A percentile compares a stretch with the other conserved stretches of the same genome.
These are phyloP conservation scores for Novumbra hubbsi DNA, from an alignment of 2,797 vertebrate species.

Conservation along the genomic window DNA sequence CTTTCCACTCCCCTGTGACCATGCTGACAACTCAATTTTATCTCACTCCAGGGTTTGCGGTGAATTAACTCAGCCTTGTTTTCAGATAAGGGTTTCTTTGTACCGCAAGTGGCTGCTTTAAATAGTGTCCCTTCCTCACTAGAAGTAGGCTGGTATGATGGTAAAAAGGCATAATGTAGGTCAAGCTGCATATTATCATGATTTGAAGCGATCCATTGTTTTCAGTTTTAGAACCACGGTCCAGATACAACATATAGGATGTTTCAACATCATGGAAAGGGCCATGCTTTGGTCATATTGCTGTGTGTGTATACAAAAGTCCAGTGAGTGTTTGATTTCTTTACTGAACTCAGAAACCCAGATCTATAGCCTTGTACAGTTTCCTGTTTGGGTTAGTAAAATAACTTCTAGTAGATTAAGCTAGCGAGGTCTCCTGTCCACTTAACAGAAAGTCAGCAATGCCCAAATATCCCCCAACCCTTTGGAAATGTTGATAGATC, in stretches of 20 bases:
- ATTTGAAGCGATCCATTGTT: too few relatives aligned
- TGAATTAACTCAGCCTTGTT: neutral
- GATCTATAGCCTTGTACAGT: neutral
- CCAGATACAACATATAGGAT: neutral
- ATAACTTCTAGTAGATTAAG: neutral
- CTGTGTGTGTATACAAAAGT: neutral
- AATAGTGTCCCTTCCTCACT: neutral
- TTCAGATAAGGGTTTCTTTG: neutral
- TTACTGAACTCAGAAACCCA: neutral
- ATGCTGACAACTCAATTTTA: neutral
- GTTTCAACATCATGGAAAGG: neutral
- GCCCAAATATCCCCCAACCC: neutral
- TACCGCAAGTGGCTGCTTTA: neutral
- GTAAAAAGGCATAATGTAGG: neutral
- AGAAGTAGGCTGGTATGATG: neutral
- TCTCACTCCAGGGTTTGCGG: neutral
- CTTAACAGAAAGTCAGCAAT: neutral
- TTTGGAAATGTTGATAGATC: neutral
- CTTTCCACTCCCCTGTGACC: conserved; percentile 1
- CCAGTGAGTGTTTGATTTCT: neutral
- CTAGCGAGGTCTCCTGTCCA: neutral
- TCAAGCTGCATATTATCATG: neutral
- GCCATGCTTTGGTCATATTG: neutral
- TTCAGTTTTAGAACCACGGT: too few relatives aligned
- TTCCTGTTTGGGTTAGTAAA: neutral